Base-by-base conservation (phyloP, 2,797 vertebrate species). In the Lates japonicus region DNA sequence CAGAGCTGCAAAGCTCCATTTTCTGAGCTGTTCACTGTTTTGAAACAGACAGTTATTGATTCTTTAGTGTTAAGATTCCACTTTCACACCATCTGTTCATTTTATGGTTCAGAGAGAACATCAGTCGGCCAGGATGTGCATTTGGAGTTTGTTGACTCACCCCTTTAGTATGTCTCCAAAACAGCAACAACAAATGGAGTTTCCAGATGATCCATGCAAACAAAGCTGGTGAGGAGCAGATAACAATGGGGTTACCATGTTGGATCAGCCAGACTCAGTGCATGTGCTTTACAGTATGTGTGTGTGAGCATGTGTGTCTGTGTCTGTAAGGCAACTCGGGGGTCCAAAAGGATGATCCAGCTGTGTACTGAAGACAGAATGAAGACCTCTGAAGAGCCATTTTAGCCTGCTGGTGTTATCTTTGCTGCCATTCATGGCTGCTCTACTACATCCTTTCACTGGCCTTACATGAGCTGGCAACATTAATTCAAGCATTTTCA, bases 311-410 rank as follows among this genome's bases (percentile, higher is more conserved):
- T 88, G 77, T 48, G 58, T 73, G 82, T 71, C 35, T 78, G 55
- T 22, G 59, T 72, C 65, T 76, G 67, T 69, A 70, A 78, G 70
- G 78, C 80, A 78, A 72, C 82, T 59, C 89, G 37, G 8, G 77
- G 89, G 88, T 88, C 90, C 93, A 89, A 76, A 60, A 91, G 91
- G 90, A 94, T 94, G 84, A 93, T 93, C 92, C 91, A 88, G 78
- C 79, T 86, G 91, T 81, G 91, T 65, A 52, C 46, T 76, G 80
- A 91, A 92, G 87, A 89, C 86, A 78, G 60, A 87, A 89, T 22
- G 76, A 91, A 92, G 90, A 92, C 76, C 74, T 82, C 80, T 51
- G 71, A 86, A 88, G 72, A 84, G 84, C 59, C 62, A 1, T 85
- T 85, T 76, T 67, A 25, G 81, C 78, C 74, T 61, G 52, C 79